phyloP scores from a whole-genome alignment of 2,797 vertebrate species.

The Stomatorhinus walkeri region DNA sequence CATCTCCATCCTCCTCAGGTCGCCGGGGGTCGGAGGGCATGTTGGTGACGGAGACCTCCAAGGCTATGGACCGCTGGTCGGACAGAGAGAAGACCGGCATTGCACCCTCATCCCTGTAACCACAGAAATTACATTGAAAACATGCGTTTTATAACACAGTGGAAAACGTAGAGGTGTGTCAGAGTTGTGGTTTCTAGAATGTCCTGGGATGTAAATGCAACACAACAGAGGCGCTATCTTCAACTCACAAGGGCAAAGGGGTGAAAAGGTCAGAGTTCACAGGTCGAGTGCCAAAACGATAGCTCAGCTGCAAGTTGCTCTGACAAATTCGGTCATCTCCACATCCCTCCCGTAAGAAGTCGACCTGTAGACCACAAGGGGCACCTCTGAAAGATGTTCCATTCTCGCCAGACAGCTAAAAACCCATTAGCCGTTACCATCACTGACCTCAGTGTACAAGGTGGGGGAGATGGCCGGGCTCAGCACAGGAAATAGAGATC shows the following conservation, averaged over 20 bases:
- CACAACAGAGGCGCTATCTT: neutral
- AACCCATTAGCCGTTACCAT: no score
- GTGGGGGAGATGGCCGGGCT: constrained; percentile 66
- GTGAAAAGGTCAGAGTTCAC: constrained; percentile 61
- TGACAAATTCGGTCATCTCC: constrained; percentile 86
- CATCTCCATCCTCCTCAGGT: constrained; percentile 76
- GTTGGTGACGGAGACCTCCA: constrained; percentile 80
- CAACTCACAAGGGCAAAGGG: constrained; percentile 70
- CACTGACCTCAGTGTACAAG: constrained; percentile 70
- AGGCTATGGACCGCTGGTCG: constrained; percentile 70
- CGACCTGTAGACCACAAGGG: constrained; percentile 60
- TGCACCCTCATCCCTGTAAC: constrained; percentile 56
- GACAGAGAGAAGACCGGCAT: constrained; percentile 73
- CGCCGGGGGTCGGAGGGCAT: constrained; percentile 64
- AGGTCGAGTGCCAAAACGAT: constrained; percentile 69
- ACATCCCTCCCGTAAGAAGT: constrained; percentile 86
- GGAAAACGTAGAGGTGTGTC: neutral
- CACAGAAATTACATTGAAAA: neutral
- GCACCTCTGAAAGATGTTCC: neutral
- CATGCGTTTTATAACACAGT: neutral
- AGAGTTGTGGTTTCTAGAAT: neutral
- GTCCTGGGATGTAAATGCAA: neutral
- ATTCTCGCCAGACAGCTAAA: neutral
- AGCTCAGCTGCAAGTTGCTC: constrained; percentile 78
- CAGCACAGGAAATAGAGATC: constrained; percentile 67